Percentiles rank a stretch among this genome's conserved stretches.
Conservation (phyloP, 2,888 invertebrate species). For the Eucera pruinosa region DNA sequence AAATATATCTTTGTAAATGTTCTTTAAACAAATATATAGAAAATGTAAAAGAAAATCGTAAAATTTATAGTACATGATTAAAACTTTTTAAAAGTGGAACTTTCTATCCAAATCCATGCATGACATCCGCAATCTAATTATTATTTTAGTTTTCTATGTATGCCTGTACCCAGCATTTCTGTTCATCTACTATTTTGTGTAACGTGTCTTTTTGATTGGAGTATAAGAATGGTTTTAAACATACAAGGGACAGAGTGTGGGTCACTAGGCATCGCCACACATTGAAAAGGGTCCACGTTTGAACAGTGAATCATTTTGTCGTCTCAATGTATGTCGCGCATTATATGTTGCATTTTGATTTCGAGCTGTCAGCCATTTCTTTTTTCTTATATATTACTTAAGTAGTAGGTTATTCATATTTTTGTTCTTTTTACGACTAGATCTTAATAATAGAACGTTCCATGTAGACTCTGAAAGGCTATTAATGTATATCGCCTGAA, state of each 20-base stretch:
- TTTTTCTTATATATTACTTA: constrained; percentile 53
- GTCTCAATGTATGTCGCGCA: constrained; percentile 63
- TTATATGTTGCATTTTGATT: constrained; percentile 78
- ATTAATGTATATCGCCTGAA: constrained; percentile 27
- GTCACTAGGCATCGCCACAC: constrained; percentile 71
- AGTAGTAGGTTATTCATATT: constrained; percentile 25
- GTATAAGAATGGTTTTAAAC: constrained; percentile 26
- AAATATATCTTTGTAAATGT: too few species aligned
- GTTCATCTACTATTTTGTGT: constrained; percentile 52
- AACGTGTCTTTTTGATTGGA: constrained; percentile 41
- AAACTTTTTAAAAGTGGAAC: too few species aligned
- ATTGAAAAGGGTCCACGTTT: constrained; percentile 70
- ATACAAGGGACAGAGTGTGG: constrained; percentile 34
- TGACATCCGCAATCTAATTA: not conserved
- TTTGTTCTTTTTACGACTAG: constrained; percentile 51
- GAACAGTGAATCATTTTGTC: constrained; percentile 41
- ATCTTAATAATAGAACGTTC: constrained; percentile 53
- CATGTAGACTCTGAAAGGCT: constrained; percentile 43
- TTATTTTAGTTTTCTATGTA: constrained; percentile 5
- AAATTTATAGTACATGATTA: too few species aligned
- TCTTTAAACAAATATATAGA: too few species aligned
- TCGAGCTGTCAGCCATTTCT: constrained; percentile 76
- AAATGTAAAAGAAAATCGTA: too few species aligned
- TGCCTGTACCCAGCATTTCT: constrained; percentile 69
- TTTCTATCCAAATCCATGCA: too few species aligned